A percentile compares a stretch with the other conserved stretches of the same genome.
Evolutionary conservation across 2,113 vertebrate genomes (phyloP).

Genomic region (Sisor rabdophorus): DNA sequence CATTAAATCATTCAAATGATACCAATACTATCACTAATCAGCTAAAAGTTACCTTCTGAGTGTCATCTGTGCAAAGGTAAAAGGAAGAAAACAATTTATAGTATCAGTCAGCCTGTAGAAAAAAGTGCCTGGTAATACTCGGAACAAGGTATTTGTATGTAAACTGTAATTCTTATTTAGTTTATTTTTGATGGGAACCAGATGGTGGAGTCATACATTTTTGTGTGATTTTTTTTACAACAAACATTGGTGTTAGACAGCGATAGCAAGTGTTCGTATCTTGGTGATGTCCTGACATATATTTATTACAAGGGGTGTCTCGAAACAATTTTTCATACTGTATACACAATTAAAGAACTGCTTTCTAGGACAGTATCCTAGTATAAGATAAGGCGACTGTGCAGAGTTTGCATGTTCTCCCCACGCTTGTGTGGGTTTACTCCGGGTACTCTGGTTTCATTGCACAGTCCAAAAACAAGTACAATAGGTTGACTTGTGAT

Average conservation of each 20-base stretch:
- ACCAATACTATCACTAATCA: too few species aligned
- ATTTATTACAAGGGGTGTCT: background rate
- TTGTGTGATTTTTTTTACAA: background rate
- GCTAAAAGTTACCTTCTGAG: too few species aligned
- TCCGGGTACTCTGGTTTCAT: too few species aligned
- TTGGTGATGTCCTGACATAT: constrained; percentile 3
- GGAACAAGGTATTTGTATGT: background rate
- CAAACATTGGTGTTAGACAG: background rate
- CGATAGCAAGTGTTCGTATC: constrained; percentile 7
- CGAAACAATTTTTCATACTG: background rate
- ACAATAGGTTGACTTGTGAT: too few species aligned
- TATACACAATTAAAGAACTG: background rate
- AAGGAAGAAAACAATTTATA: background rate
- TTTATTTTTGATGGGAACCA: background rate
- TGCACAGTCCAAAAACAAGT: too few species aligned
- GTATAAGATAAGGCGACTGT: too few species aligned
- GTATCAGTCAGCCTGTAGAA: background rate
- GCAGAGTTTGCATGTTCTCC: too few species aligned
- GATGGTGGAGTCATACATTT: background rate
- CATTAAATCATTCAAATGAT: too few species aligned
- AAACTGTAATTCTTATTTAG: background rate
- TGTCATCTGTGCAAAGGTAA: background rate
- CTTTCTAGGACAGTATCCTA: background rate
- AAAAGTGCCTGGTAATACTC: background rate
- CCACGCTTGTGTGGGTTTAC: too few species aligned